Base-by-base conservation (phyloP, 2,113 vertebrate genomes). In the Notechis scutatus region DNA sequence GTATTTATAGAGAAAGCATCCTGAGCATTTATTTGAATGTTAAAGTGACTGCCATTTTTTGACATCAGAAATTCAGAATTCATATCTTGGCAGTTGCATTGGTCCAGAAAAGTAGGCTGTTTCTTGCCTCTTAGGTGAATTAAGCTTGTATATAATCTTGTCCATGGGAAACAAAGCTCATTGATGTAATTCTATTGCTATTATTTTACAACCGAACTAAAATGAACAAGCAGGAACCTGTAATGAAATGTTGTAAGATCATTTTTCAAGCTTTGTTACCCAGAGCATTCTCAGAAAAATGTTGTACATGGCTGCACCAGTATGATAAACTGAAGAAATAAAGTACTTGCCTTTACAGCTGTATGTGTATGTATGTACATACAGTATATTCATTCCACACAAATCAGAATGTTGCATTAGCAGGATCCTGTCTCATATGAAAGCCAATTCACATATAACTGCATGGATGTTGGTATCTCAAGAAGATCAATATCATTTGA, bases 21-120 rank as follows among this genome's bases (percentile, higher is more conserved):
- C 1, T 86, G 29, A 39, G 20, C 14, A 87, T 61, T 87, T 87
- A 92, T 90, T 92, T 74, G 24, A 47, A 52, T 55, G 18, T 26
- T 85, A 81, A 81, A 89, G 29, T 87, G 29, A 47, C 11, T n/a
- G 39, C 85, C 5, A 86, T 24, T 87, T 89, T 69, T 54, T 88
- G 92, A 94, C 39, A 6, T 0, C 0, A 0, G 0, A 81, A 34
- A 52, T 81, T 12, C 0, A 0, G 0, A 81, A 34, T 55, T 81
- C 18, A 87, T 11, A 8, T 5, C 1, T 52, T 93, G 0, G 0
- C 9, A 90, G 69, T 50, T 11, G 69, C 2, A 56, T 86, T 91
- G 7, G 15, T 93, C 59, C 9, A 23, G 56, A 34, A 92, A 61
- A 21, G 85, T 14, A 61, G 21, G 45, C 29, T 4, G 7, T 29